Evolutionary conservation across 2,888 invertebrate genomes (phyloP).

Genomic region (Hirtodrosophila alboralis): DNA sequence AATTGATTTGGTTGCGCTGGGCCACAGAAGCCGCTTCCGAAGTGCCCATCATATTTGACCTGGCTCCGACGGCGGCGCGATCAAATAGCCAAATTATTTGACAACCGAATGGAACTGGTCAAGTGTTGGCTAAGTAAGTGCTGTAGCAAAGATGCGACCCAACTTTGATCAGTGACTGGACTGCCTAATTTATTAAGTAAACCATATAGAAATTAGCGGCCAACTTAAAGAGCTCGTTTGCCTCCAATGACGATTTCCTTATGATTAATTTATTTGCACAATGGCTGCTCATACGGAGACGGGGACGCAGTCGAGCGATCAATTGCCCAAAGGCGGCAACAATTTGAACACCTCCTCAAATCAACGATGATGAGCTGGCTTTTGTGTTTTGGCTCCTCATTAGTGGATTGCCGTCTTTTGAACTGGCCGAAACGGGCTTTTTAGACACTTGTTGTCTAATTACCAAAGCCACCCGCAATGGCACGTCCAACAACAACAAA

Average conservation of each 20-base stretch:
- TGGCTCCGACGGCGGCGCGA: constrained; percentile 47
- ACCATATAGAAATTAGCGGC: constrained; percentile 71
- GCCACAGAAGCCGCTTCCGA: constrained; percentile 79
- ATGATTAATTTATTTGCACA: constrained; percentile 75
- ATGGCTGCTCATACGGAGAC: constrained; percentile 24
- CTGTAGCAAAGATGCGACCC: constrained; percentile 1
- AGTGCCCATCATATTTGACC: constrained; percentile 52
- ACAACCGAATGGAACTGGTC: constrained; percentile 46
- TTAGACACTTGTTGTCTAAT: constrained; percentile 76
- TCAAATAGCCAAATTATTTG: constrained; percentile 65
- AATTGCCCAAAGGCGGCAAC: constrained; percentile 67
- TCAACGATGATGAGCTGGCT: constrained; percentile 10
- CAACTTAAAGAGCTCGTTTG: constrained; percentile 54
- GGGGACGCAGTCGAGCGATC: constrained; percentile 50
- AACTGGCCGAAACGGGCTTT: constrained; percentile 55
- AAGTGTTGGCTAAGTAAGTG: constrained; percentile 34
- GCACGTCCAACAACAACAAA: constrained; percentile 64
- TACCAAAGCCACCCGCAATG: constrained; percentile 76
- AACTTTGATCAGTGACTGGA: constrained; percentile 41
- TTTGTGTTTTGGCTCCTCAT: constrained; percentile 59
- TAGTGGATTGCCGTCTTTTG: constrained; percentile 62
- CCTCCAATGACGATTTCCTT: constrained; percentile 56
- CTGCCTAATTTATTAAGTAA: constrained; percentile 74
- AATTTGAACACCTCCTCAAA: constrained; percentile 67
- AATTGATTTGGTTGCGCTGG: constrained; percentile 64